phyloP scores from a whole-genome alignment of 2,113 vertebrate genomes.

The Pelvicachromis taeniatus region DNA sequence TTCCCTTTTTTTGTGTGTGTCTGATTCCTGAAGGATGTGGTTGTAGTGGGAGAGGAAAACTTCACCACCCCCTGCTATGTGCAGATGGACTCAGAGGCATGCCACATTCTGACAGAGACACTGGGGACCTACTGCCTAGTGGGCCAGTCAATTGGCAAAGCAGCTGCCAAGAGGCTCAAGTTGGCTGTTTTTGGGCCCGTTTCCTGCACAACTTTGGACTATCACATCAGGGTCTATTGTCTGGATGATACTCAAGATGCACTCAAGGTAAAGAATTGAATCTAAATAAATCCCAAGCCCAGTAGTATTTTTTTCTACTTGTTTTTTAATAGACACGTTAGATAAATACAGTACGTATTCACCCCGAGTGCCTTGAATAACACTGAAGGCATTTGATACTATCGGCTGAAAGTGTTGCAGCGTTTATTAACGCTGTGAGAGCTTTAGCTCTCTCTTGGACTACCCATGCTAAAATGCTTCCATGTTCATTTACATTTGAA shows the following conservation, averaged over 20 bases:
- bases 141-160: slow-evolving; percentile 85
- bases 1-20: slow-evolving; percentile 8
- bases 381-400: background rate
- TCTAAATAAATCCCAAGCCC: background rate
- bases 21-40: slow-evolving; percentile 78
- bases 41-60: slow-evolving; percentile 90
- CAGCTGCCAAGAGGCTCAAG: slow-evolving; percentile 87
- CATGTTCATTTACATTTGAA: slow-evolving; percentile 34
- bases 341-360: background rate
- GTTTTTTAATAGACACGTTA: background rate
- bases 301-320: background rate
- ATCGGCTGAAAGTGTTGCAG: background rate
- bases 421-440: background rate
- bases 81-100: slow-evolving; percentile 88
- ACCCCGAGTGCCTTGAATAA: background rate
- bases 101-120: slow-evolving; percentile 89
- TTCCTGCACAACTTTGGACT: slow-evolving; percentile 86
- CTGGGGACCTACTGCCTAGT: slow-evolving; percentile 89
- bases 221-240: slow-evolving; percentile 91
- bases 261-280: slow-evolving; percentile 78
- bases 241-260: slow-evolving; percentile 91
- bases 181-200: slow-evolving; percentile 88
- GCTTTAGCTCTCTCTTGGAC: background rate
- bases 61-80: slow-evolving; percentile 94
- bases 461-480: background rate